Evolutionary conservation across 2,888 invertebrate species (phyloP).

Genomic region (Hetaerina titia): DNA sequence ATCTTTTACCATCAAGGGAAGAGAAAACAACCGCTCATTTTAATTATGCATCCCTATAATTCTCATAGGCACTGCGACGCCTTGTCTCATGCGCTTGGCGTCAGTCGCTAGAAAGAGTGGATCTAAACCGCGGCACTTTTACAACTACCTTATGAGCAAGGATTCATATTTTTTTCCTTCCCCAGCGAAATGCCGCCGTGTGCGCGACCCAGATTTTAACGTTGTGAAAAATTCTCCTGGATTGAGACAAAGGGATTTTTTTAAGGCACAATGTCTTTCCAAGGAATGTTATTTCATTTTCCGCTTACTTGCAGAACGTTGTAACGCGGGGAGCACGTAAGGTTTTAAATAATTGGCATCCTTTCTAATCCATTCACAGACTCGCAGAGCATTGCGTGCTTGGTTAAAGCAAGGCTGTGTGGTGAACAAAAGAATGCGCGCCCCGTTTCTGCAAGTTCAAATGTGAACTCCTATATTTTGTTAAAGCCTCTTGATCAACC

Average conservation of each 20-base stretch:
- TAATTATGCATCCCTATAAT: background rate
- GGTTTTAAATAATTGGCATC: too few species aligned
- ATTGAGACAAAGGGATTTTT: background rate
- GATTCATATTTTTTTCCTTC: background rate
- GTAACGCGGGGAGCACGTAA: too few species aligned
- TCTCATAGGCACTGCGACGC: background rate
- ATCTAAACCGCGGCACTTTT: background rate
- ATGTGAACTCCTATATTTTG: too few species aligned
- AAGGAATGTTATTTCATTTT: too few species aligned
- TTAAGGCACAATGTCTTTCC: too few species aligned
- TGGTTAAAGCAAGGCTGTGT: too few species aligned
- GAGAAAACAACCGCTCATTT: background rate
- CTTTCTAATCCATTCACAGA: too few species aligned
- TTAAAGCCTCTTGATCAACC: too few species aligned
- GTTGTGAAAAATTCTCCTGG: background rate
- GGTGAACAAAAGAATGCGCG: too few species aligned
- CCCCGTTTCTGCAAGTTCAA: too few species aligned
- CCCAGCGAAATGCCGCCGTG: background rate
- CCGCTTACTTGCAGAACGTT: too few species aligned
- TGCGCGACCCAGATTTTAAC: background rate
- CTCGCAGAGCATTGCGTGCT: too few species aligned
- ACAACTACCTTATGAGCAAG: background rate
- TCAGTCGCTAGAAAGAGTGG: background rate
- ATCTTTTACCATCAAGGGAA: background rate
- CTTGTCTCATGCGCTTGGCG: background rate